A percentile compares a stretch with the other conserved stretches of the same genome.
These are phyloP conservation scores for Trissolcus brochymenae DNA, from an alignment of 2,888 invertebrate genomes.

Conservation along the genomic window DNA sequence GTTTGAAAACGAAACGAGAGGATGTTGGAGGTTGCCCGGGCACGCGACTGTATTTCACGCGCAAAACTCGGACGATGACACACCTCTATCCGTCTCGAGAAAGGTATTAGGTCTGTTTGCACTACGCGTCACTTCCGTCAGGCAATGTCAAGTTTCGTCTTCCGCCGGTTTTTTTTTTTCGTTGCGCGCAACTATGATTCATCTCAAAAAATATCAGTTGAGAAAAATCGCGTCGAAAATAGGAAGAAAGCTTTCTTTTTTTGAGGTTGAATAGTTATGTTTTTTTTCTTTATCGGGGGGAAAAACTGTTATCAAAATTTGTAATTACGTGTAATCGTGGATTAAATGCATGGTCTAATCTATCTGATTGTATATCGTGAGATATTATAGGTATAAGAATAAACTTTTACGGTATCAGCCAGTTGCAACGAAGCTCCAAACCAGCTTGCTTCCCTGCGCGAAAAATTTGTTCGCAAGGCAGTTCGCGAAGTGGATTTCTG, in stretches of 20 bases:
- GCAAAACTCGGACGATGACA: slow-evolving; percentile 65
- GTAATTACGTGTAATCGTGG: slow-evolving; percentile 32
- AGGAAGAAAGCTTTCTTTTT: too few relatives aligned
- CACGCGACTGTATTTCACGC: slow-evolving; percentile 61
- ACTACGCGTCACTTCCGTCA: slow-evolving; percentile 74
- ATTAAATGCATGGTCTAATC: slow-evolving; percentile 46
- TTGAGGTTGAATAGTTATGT: background rate
- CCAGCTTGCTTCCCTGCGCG: slow-evolving; percentile 16
- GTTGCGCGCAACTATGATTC: slow-evolving; percentile 58
- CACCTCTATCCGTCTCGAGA: slow-evolving; percentile 72
- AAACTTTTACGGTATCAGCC: slow-evolving; percentile 31
- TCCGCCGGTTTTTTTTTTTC: slow-evolving; percentile 65
- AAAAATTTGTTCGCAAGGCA: background rate
- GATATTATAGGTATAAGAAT: slow-evolving; percentile 39
- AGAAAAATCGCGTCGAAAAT: background rate
- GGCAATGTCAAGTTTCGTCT: slow-evolving; percentile 75
- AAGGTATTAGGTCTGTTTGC: slow-evolving; percentile 70
- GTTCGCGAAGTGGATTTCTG: background rate
- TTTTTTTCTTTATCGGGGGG: background rate
- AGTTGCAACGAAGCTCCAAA: slow-evolving; percentile 31
- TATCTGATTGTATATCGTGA: slow-evolving; percentile 42
- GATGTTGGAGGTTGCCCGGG: slow-evolving; percentile 48
- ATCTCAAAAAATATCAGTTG: background rate
- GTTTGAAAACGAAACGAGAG: slow-evolving; percentile 47
- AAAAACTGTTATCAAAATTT: slow-evolving; percentile 34